Evolutionary conservation across 2,888 invertebrate species (phyloP), one percentile per base, ranked within the genome.

Genomic region (Protula sp.): DNA sequence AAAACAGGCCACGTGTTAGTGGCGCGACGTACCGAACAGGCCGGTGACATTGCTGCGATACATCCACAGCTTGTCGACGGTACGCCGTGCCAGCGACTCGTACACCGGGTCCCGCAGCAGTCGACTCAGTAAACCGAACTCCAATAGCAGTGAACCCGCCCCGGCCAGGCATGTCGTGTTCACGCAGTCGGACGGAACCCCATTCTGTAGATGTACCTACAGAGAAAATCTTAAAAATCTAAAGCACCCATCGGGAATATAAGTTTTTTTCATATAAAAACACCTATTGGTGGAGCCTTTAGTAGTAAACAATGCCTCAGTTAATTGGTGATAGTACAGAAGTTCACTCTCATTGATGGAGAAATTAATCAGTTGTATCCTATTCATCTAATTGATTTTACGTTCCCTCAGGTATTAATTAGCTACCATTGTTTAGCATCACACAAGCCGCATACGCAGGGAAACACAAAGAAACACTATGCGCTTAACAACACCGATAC

Each of bases 121-220:
- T 19, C 83, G 81, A 58, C 85, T 85, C n/a, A 87, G 77, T 30
- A 86, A 75, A 47, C 86, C 86, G 75, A 87, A 85, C 74, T 87
- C 87, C 24, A 87, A 71, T 9, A 87, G 75, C 48, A 87, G 77
- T 5, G 86, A 84, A 1, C 87, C 87, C 29, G 86, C 87, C 47
- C 87, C 87, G 26, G 87, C 84, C 9, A 86, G 85, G 70, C 87
- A 87, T 0, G 87, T 87, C 67, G 85, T 85, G 57, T 85, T 85
- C 1, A 82, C 77, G 48, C 83, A 81, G 62, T 83, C 78, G 58
- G 82, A 77, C 1, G 85, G 84, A 2, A 86, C 83, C 9, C 84
- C 84, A 47, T 80, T 74, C 38, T 81, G 74, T 52, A 87, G 72
- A 72, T 87, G 86, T 2, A 87, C 84, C 81, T 86, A 69, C 0